Evolutionary conservation across 2,888 invertebrate species (phyloP).

Genomic region (Phymatocera aterrima): DNA sequence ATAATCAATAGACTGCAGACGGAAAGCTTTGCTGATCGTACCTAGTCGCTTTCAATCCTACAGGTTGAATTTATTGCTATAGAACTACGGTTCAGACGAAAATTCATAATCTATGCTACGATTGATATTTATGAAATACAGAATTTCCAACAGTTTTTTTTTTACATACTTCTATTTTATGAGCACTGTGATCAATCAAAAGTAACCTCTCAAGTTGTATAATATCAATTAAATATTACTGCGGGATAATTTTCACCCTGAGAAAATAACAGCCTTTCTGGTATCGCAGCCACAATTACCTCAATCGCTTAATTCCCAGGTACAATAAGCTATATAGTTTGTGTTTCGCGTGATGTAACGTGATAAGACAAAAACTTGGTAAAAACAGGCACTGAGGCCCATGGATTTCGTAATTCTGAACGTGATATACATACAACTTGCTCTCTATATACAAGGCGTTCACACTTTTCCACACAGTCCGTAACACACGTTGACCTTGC

Average conservation of each 20-base stretch:
- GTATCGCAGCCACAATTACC: constrained; percentile 5
- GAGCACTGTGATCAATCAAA: too few relatives aligned
- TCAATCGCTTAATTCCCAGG: constrained; percentile 32
- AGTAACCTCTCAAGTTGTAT: too few relatives aligned
- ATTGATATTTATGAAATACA: neutral
- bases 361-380: neutral
- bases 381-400: neutral
- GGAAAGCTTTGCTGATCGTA: constrained; percentile 21
- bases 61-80: constrained; percentile 29
- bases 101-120: constrained; percentile 2
- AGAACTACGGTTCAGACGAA: constrained; percentile 10
- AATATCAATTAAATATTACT: too few relatives aligned
- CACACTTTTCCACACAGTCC: neutral
- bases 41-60: constrained; percentile 11
- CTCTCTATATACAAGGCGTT: neutral
- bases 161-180: too few relatives aligned
- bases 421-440: neutral
- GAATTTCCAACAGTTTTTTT: too few relatives aligned
- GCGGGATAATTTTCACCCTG: neutral
- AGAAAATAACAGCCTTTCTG: neutral
- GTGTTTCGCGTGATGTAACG: constrained; percentile 21
- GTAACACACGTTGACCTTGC: neutral
- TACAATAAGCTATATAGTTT: too few relatives aligned
- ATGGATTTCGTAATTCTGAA: neutral
- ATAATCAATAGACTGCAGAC: constrained; percentile 42